Evolutionary conservation across 2,888 invertebrate species (phyloP), one percentile per base, ranked within the genome.

Genomic region (Trichopoda pennipes): DNA sequence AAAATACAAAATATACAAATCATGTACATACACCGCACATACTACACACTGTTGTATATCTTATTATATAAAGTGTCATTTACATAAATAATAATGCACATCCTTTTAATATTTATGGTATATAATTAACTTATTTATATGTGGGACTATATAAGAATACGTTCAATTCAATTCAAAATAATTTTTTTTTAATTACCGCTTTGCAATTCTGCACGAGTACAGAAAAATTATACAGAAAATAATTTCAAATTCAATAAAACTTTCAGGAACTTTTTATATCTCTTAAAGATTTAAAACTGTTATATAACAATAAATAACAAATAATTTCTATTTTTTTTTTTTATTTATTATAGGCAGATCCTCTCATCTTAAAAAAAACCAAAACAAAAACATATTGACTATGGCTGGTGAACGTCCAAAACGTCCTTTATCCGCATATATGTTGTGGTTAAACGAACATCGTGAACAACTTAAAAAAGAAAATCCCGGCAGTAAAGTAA

Each of bases 381-480:
- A 47, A 28, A 28, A 28, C 23, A 19, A 55, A 77, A 73, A 16
- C 14, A 42, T 4, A 58, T 55, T 23, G 42, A 83, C 51, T 49
- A 96, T 93, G 94, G 96, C 92, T 95, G 94, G 90, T 94, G 95
- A 93, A 96, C 99, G 94, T 92, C 99, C 99, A 61, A 99, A 99
- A 92, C 94, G 98, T 89, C 96, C 98, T 49, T 93, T 95, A 89
- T 95, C 98, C 63, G 98, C 97, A 3, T 99, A 97, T 91, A 97
- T 99, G 95, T 91, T 99, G 85, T 99, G 98, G 98, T 92, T 99
- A 85, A 98, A 96, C 90, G 97, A 96, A 86, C 94, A 94, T 81
- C 93, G 99, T 86, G 96, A 97, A 87, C 92, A 93, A 85, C 96
- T 99, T 85, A 99, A 98, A 91, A 92, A 95, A 44, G 96, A 98